Base-by-base conservation (phyloP, 2,888 invertebrate genomes). In the Drosophila paranaensis region DNA sequence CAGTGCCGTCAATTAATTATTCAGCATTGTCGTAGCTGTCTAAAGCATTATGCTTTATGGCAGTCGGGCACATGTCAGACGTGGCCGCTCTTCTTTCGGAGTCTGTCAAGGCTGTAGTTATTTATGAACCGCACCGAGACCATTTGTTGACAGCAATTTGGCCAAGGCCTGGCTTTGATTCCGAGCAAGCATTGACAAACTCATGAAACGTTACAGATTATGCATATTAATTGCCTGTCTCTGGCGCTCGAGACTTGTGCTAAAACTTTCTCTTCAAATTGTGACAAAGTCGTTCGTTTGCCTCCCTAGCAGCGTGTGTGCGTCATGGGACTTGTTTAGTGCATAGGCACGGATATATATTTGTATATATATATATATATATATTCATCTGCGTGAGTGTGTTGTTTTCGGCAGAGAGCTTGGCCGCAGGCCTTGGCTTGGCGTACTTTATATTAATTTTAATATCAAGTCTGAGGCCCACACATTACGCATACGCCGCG, bases 221-320 rank as follows among this genome's bases (percentile, higher is more conserved):
- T 88, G 86, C 74, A 83, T 88, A 83, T 88, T 83, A 88, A 83
- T 88, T 83, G 88, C 64, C 68, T 73, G 61, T 42, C 55, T 69
- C 42, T 46, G 43, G 25, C 60, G 11, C 60, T 65, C 42, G 42
- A 61, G 63, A 54, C 50, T 58, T 62, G 51, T 37, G 45, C 56
- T 48, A 10, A 61, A 46, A 37, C 30, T 66, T 63, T 56, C 37
- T 42, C 35, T 46, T 27, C 25, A 66, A 72, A 61, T 60, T 30
- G 42, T 62, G 51, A 43, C 63, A 55, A 75, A 54, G 62, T 51
- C 60, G 45, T 55, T 57, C 30, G 25, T 39, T 51, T 37, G 64
- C 43, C 73, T 33, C 79, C 20, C 20, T 2, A 20, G 20, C 20
- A 20, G 20, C 20, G 20, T 20, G 20, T 20, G 20, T 2, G 56